Conservation (phyloP, 2,113 vertebrate genomes). For the Callaeas wilsoni region DNA sequence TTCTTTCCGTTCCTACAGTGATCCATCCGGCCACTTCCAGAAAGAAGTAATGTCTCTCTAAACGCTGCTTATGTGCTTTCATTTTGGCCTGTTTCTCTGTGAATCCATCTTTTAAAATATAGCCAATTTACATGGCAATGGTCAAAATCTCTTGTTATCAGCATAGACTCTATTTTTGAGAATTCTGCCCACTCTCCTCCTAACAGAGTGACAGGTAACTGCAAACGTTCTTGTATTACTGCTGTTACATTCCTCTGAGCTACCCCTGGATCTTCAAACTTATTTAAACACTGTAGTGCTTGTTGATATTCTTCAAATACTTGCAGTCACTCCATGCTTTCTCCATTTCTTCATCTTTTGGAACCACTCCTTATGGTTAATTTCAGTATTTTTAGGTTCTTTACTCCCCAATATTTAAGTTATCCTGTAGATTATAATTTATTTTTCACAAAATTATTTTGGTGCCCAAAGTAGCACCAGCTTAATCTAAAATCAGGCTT, state of each 20-base stretch:
- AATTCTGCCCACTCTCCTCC: neutral
- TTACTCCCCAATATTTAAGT: neutral
- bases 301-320: neutral
- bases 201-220: accelerated
- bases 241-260: neutral
- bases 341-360: neutral
- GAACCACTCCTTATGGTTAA: neutral
- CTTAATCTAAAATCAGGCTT: neutral
- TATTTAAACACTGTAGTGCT: neutral
- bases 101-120: neutral
- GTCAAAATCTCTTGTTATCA: neutral
- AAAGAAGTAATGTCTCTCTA: neutral
- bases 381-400: neutral
- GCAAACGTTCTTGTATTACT: neutral
- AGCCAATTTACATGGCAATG: accelerated
- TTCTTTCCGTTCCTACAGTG: neutral
- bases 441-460: neutral
- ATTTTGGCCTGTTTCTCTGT: neutral
- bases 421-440: neutral
- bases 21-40: neutral
- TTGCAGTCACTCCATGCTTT: neutral
- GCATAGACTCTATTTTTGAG: accelerated
- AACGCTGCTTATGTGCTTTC: neutral
- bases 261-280: neutral
- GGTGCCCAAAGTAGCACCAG: neutral